phyloP scores from a whole-genome alignment of 2,888 invertebrate genomes.

The Pristionchus fissidentatus region DNA sequence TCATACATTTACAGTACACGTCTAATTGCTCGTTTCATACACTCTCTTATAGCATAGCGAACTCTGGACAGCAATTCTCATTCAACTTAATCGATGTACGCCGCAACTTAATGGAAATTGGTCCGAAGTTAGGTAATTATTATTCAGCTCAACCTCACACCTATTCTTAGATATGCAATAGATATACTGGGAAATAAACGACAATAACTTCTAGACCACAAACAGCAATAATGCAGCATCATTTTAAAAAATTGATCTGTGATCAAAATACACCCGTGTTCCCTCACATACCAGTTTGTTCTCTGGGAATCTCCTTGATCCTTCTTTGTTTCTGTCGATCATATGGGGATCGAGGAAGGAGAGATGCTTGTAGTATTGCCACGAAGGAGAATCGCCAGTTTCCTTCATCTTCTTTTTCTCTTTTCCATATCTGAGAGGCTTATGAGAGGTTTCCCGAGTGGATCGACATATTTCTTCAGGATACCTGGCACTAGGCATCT shows the following conservation, averaged over 20 bases:
- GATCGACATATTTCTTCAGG: no score
- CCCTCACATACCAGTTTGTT: constrained; percentile 35
- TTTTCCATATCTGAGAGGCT: constrained; percentile 62
- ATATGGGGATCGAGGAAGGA: constrained; percentile 73
- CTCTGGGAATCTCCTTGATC: neutral
- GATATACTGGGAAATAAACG: neutral
- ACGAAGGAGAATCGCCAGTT: constrained; percentile 60
- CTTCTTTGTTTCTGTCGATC: constrained; percentile 59
- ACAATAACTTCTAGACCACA: neutral
- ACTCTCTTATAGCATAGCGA: neutral
- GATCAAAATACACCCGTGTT: neutral
- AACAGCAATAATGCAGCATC: neutral
- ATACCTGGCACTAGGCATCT: no score
- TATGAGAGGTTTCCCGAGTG: neutral
- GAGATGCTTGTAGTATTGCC: constrained; percentile 71
- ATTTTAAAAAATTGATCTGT: no score
- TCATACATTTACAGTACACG: neutral
- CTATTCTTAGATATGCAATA: no score
- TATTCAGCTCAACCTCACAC: no score
- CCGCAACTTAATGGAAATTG: no score
- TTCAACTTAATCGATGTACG: no score
- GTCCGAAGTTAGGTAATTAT: no score
- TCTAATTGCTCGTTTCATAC: neutral
- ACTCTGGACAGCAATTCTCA: no score
- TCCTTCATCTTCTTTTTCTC: constrained; percentile 70